Evolutionary conservation across 2,888 invertebrate species (phyloP).

Genomic region (Nomada lathburiana): DNA sequence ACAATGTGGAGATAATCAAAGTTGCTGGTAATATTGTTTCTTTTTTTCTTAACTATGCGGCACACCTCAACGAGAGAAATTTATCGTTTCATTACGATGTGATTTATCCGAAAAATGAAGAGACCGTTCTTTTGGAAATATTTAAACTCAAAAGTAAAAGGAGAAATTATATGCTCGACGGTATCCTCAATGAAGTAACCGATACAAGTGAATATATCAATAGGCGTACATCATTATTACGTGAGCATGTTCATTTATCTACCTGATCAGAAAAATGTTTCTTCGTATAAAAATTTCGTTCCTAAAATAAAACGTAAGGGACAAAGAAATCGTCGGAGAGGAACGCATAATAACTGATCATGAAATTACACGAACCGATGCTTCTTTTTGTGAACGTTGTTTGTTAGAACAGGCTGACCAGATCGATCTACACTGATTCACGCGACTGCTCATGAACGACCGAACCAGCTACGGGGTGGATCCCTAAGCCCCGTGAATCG

Average conservation of each 20-base stretch:
- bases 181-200: background rate
- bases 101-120: too few species aligned
- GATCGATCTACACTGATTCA: slow-evolving; percentile 62
- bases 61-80: background rate
- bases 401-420: slow-evolving; percentile 22
- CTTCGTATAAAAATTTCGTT: too few species aligned
- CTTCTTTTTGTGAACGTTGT: slow-evolving; percentile 5
- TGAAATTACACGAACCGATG: slow-evolving; percentile 41
- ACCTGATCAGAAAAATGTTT: too few species aligned
- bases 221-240: too few species aligned
- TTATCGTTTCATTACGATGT: background rate
- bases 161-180: background rate
- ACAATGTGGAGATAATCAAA: too few species aligned
- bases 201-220: too few species aligned
- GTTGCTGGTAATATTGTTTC: too few species aligned
- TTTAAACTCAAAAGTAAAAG: too few species aligned
- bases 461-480: slow-evolving; percentile 65
- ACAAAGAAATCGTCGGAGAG: background rate
- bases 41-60: background rate
- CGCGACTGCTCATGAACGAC: slow-evolving; percentile 67
- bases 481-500: slow-evolving; percentile 78
- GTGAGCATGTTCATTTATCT: too few species aligned
- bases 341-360: slow-evolving; percentile 9
- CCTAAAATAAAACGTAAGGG: background rate
- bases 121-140: too few species aligned